These are phyloP conservation scores for Empis livida DNA, from an alignment of 2,888 invertebrate species.

Conservation along the genomic window DNA sequence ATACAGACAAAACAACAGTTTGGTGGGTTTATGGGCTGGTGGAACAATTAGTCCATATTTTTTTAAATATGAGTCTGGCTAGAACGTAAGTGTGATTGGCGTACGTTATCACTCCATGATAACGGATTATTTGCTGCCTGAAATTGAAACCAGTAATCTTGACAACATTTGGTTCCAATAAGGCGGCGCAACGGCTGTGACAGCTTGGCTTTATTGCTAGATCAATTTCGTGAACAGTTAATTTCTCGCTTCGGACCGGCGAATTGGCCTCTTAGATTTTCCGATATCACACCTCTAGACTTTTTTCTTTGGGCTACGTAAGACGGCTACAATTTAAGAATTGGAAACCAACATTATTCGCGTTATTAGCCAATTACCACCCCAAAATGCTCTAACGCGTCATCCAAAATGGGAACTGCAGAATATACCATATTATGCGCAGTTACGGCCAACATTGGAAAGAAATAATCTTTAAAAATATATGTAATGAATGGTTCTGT, in stretches of 20 bases:
- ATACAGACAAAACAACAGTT: not conserved
- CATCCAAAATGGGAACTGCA: no score
- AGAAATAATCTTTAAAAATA: no score
- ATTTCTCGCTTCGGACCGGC: not conserved
- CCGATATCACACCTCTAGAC: not conserved
- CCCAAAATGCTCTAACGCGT: no score
- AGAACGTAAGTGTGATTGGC: conserved; percentile 11
- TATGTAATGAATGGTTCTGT: no score
- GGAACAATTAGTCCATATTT: not conserved
- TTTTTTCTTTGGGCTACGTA: not conserved
- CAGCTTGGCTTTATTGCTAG: not conserved
- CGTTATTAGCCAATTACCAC: no score
- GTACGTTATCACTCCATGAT: no score
- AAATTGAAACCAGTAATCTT: conserved; percentile 7
- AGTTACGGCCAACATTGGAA: no score
- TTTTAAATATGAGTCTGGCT: not conserved
- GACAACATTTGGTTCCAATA: conserved; percentile 5
- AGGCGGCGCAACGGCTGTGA: not conserved
- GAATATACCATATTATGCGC: no score
- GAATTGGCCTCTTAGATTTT: not conserved
- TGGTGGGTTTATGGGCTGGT: not conserved
- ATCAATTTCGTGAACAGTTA: not conserved
- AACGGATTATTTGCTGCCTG: conserved; percentile 9
- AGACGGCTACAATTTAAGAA: not conserved
- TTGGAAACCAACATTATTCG: not conserved